Conservation (phyloP, 2,113 vertebrate species). For the Dicrurus megarhynchus region DNA sequence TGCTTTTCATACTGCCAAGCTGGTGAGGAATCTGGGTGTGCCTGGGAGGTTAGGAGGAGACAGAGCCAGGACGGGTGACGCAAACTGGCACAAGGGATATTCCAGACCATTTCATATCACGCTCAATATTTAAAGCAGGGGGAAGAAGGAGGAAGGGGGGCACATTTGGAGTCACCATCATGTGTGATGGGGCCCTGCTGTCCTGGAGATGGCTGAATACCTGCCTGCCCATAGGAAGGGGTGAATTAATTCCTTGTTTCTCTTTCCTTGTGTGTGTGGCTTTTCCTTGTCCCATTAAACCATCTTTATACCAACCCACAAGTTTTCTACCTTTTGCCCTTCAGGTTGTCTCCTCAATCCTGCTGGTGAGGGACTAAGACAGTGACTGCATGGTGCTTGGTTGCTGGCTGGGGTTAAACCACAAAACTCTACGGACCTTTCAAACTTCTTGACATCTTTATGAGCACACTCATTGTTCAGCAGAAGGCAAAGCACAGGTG, state of each 20-base stretch:
- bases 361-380: fast-evolving
- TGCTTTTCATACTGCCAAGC: not conserved
- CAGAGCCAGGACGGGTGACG: not conserved
- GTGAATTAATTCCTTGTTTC: not conserved
- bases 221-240: not conserved
- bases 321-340: not conserved
- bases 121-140: not conserved
- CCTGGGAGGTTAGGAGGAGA: not conserved
- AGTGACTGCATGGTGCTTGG: no score
- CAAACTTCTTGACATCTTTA: not conserved
- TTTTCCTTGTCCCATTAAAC: not conserved
- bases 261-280: not conserved
- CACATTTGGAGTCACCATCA: fast-evolving
- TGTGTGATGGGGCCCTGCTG: not conserved
- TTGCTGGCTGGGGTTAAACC: not conserved
- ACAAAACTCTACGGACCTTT: fast-evolving
- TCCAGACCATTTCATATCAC: not conserved
- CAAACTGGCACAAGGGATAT: not conserved
- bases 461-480: not conserved
- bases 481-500: not conserved
- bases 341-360: not conserved
- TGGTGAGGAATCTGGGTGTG: not conserved
- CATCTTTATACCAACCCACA: not conserved
- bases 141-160: not conserved
- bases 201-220: not conserved